Conservation (phyloP, 2,113 vertebrate genomes). For the Antechinus flavipes region DNA sequence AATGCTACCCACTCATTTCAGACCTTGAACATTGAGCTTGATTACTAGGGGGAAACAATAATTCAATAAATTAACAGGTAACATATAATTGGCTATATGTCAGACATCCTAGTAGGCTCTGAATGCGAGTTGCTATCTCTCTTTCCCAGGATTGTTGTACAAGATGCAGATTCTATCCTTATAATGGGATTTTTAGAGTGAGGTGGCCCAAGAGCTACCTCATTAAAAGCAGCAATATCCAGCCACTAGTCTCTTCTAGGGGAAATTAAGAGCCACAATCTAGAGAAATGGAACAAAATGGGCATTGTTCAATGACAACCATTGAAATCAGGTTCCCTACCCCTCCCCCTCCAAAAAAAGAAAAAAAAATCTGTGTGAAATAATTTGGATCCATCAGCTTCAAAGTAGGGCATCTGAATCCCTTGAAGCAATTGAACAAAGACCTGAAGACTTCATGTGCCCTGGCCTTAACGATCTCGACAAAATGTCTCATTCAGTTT, state of each 20-base stretch:
- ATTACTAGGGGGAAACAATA: not conserved
- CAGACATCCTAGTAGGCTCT: not conserved
- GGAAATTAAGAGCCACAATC: not conserved
- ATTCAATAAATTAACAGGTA: not conserved
- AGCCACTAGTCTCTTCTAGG: not conserved
- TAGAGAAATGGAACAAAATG: constrained; percentile 54
- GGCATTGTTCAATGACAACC: not conserved
- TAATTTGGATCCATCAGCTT: not conserved
- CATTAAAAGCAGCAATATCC: not conserved
- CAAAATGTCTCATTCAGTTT: constrained; percentile 64
- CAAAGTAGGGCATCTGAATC: constrained; percentile 55
- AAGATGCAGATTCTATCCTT: not conserved
- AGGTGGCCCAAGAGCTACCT: not conserved
- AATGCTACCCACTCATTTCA: not conserved
- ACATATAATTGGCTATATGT: not conserved
- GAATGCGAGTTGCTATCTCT: not conserved
- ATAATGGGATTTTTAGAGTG: not conserved
- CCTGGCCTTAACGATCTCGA: constrained; percentile 37
- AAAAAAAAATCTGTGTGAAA: not conserved
- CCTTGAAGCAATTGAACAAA: constrained; percentile 56
- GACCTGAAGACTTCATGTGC: constrained; percentile 33
- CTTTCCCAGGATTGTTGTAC: not conserved
- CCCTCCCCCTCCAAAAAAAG: not conserved
- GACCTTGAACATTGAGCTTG: constrained; percentile 14
- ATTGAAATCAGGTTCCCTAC: not conserved